A percentile compares a stretch with the other conserved stretches of the same genome.
Conservation (phyloP, 2,113 vertebrate genomes). For the Centropus bengalensis region DNA sequence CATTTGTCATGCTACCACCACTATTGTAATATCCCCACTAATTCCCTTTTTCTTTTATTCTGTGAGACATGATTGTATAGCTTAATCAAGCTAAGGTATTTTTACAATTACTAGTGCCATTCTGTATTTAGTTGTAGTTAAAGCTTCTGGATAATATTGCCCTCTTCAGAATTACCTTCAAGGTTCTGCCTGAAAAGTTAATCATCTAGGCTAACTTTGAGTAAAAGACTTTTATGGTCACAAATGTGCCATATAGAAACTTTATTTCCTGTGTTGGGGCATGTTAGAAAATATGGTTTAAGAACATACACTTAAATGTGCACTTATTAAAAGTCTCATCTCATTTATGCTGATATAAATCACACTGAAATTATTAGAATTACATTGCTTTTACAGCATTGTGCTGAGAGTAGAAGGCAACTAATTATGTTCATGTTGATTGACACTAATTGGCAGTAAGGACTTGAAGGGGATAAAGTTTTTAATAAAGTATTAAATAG, state of each 20-base stretch:
- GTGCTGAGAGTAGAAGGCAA: neutral
- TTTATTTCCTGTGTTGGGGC: neutral
- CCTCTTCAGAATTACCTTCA: neutral
- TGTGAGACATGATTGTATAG: neutral
- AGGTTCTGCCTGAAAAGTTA: neutral
- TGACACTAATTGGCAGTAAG: slow-evolving; percentile 42
- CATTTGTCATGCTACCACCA: neutral
- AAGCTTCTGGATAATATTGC: neutral
- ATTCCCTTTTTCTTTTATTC: neutral
- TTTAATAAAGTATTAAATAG: slow-evolving; percentile 48
- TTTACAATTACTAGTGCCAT: neutral
- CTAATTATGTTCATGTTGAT: slow-evolving; percentile 47
- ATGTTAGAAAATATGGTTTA: neutral
- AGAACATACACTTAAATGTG: neutral
- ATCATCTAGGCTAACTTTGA: neutral
- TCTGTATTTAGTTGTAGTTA: neutral
- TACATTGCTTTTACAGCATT: neutral
- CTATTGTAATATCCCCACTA: neutral
- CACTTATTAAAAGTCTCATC: slow-evolving; percentile 27
- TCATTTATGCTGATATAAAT: slow-evolving; percentile 18
- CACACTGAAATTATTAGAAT: neutral
- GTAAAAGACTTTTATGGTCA: neutral
- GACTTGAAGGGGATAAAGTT: slow-evolving; percentile 22
- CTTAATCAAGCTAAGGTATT: neutral
- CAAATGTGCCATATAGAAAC: neutral